These are phyloP conservation scores for Biston stratarius DNA, from an alignment of 2,888 invertebrate species.

Conservation along the genomic window DNA sequence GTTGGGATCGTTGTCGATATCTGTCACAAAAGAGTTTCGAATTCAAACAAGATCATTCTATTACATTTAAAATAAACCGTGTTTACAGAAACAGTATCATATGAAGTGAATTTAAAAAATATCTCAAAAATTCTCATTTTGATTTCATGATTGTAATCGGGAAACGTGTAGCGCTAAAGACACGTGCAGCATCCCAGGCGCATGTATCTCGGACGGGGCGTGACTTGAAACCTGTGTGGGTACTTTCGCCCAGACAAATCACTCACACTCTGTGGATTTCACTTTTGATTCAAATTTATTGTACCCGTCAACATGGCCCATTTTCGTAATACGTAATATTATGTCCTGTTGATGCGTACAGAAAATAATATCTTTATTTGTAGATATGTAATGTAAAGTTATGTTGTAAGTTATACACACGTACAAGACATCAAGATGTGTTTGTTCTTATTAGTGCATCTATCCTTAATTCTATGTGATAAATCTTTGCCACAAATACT, in stretches of 20 bases:
- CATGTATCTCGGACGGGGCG: constrained; percentile 55
- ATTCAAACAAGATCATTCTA: background rate
- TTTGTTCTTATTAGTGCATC: background rate
- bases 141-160: constrained; percentile 41
- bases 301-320: constrained; percentile 18
- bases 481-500: background rate
- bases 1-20: constrained; percentile 97
- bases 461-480: background rate
- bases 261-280: constrained; percentile 75
- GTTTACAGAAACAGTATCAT: background rate
- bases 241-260: constrained; percentile 81
- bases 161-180: constrained; percentile 44
- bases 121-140: constrained; percentile 5
- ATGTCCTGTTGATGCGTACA: background rate
- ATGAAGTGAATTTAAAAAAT: background rate
- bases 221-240: constrained; percentile 76
- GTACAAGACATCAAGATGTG: background rate
- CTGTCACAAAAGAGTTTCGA: constrained; percentile 79
- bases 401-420: too few relatives aligned
- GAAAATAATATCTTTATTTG: background rate
- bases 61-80: background rate
- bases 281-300: constrained; percentile 67
- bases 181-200: constrained; percentile 51
- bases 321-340: constrained; percentile 30
- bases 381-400: too few relatives aligned